A percentile compares a stretch with the other conserved stretches of the same genome.
Conservation (phyloP, 2,888 invertebrate genomes). For the Xestia sexstrigata region DNA sequence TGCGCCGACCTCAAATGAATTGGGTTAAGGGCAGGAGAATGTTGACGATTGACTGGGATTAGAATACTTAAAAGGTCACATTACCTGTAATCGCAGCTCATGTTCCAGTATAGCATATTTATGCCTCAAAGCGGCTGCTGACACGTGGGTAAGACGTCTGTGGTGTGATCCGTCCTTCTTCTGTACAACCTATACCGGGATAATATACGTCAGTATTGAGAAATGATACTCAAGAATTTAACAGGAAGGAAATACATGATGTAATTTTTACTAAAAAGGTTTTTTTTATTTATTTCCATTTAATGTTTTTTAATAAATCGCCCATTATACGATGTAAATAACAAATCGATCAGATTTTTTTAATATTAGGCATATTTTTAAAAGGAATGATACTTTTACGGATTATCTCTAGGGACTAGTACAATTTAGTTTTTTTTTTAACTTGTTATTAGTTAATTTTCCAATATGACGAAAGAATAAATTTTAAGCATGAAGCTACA, state of each 20-base stretch:
- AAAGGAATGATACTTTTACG: neutral
- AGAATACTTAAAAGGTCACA: constrained; percentile 3
- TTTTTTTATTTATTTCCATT: neutral
- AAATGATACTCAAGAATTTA: neutral
- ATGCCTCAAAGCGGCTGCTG: constrained; percentile 85
- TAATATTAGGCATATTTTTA: neutral
- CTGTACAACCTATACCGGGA: constrained; percentile 83
- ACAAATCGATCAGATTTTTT: neutral
- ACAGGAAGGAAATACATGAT: no score
- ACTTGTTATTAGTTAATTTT: constrained; percentile 5
- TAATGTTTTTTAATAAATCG: neutral
- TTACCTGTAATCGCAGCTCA: constrained; percentile 86
- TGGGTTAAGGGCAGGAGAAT: neutral
- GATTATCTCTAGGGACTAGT: neutral
- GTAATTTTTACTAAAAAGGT: neutral
- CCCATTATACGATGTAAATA: neutral
- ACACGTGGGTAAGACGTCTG: constrained; percentile 83
- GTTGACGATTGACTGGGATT: neutral
- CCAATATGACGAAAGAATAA: constrained; percentile 34
- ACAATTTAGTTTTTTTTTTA: neutral
- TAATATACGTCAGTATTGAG: constrained; percentile 32
- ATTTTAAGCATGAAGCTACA: constrained; percentile 73
- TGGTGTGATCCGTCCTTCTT: constrained; percentile 82
- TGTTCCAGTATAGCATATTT: constrained; percentile 89
- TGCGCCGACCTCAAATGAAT: no score